Percentiles rank a stretch among this genome's conserved stretches.
Conservation (phyloP, 2,797 vertebrate genomes). For the Naso thynnoides region DNA sequence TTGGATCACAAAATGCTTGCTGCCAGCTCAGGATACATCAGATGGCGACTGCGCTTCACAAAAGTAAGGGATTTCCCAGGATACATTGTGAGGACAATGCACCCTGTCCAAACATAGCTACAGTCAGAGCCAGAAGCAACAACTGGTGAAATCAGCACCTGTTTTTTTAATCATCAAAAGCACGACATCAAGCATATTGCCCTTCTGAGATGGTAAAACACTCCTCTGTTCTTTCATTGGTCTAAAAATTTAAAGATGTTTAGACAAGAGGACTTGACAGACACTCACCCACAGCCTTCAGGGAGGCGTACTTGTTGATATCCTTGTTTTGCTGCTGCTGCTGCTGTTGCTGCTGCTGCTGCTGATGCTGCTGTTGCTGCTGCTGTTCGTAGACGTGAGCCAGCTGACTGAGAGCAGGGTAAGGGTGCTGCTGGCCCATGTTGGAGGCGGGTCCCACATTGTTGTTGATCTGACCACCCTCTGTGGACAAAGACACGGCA, state of each 20-base stretch:
- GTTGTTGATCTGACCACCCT: slow-evolving; percentile 94
- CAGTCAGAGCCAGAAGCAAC: slow-evolving; percentile 12
- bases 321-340: slow-evolving; percentile 88
- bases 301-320: slow-evolving; percentile 96
- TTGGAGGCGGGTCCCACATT: slow-evolving; percentile 87
- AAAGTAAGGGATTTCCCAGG: slow-evolving; percentile 19
- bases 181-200: neutral
- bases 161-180: neutral
- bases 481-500: slow-evolving; percentile 78
- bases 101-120: slow-evolving; percentile 8
- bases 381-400: slow-evolving; percentile 95
- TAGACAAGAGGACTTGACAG: slow-evolving; percentile 28
- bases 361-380: slow-evolving; percentile 69
- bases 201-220: neutral
- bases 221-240: slow-evolving; percentile 4
- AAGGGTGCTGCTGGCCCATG: slow-evolving; percentile 92
- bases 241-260: slow-evolving; percentile 13
- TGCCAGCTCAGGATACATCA: slow-evolving; percentile 24
- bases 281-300: slow-evolving; percentile 97
- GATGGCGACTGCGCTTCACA: neutral
- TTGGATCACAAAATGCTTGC: neutral
- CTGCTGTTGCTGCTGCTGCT: slow-evolving; percentile 49
- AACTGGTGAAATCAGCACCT: neutral
- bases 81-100: slow-evolving; percentile 5
- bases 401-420: slow-evolving; percentile 93